Evolutionary conservation across 1,140 invertebrate genomes (phyloP).

Genomic region (Scaptomyza hsui): DNA sequence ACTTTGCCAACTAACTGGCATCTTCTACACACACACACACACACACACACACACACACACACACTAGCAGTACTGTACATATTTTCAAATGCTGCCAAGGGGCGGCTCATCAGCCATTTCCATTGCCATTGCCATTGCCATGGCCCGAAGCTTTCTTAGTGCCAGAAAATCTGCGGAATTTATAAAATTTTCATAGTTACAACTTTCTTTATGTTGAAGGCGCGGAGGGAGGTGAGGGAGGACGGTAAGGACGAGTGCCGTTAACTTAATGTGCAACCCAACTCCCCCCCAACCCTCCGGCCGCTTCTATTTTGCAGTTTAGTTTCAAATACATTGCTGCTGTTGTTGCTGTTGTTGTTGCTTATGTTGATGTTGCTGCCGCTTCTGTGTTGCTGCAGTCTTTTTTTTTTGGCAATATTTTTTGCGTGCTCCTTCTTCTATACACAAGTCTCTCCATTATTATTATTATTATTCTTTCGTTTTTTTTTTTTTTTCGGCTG

Average conservation of each 20-base stretch:
- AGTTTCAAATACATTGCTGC: conserved; percentile 73
- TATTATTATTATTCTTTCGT: conserved; percentile 44
- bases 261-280: conserved; percentile 63
- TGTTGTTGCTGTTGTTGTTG: not conserved
- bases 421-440: conserved; percentile 54
- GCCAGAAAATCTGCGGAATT: conserved; percentile 80
- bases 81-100: conserved; percentile 36
- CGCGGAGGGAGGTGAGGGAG: not conserved
- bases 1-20: conserved; percentile 61
- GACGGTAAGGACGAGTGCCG: not conserved
- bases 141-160: conserved; percentile 63
- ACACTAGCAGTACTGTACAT: conserved; percentile 41
- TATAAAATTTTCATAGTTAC: conserved; percentile 83
- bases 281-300: not conserved
- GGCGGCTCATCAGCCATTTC: conserved; percentile 36
- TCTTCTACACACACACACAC: conserved; percentile 46
- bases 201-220: conserved; percentile 72
- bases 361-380: not conserved
- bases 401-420: conserved; percentile 37
- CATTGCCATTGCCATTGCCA: conserved; percentile 22
- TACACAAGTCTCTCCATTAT: conserved; percentile 78
- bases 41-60: conserved; percentile 51
- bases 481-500: conserved; percentile 11
- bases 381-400: not conserved
- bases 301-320: conserved; percentile 75